Evolutionary conservation across 2,113 vertebrate species (phyloP).

Genomic region (Microtus montanus): DNA sequence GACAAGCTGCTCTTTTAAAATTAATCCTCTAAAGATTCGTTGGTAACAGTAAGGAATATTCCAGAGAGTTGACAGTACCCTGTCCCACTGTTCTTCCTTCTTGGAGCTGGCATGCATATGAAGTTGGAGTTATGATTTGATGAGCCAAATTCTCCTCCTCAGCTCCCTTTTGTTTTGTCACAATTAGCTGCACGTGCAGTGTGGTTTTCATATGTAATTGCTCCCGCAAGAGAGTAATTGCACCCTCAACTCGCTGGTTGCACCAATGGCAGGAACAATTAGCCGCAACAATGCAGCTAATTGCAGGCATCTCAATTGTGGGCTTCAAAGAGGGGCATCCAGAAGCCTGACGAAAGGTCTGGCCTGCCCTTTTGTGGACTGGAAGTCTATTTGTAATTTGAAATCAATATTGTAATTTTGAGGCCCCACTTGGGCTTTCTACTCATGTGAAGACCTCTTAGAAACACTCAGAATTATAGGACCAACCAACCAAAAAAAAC

Average conservation of each 20-base stretch:
- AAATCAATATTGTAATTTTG: slow-evolving; percentile 30
- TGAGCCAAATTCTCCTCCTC: slow-evolving; percentile 61
- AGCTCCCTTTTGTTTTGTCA: slow-evolving; percentile 63
- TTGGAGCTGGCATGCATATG: background rate
- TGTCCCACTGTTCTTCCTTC: background rate
- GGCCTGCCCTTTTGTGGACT: background rate
- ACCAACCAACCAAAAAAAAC: background rate
- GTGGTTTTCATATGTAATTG: slow-evolving; percentile 71
- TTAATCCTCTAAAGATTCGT: background rate
- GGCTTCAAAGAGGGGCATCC: slow-evolving; percentile 34
- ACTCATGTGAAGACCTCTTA: background rate
- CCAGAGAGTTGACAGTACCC: background rate
- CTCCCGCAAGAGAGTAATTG: slow-evolving; percentile 67
- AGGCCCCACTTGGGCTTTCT: background rate
- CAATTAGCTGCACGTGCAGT: slow-evolving; percentile 75
- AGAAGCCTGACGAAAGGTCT: slow-evolving; percentile 16
- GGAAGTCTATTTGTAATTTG: background rate
- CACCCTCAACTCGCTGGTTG: slow-evolving; percentile 65
- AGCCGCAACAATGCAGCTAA: slow-evolving; percentile 71
- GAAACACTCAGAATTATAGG: background rate
- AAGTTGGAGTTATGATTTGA: slow-evolving; percentile 28
- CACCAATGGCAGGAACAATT: slow-evolving; percentile 64
- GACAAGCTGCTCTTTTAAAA: slow-evolving; percentile 20
- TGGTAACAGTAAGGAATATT: background rate
- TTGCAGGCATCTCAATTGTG: slow-evolving; percentile 49